Base-by-base conservation (phyloP, 2,888 invertebrate species). In the Pristionchus japonicus region DNA sequence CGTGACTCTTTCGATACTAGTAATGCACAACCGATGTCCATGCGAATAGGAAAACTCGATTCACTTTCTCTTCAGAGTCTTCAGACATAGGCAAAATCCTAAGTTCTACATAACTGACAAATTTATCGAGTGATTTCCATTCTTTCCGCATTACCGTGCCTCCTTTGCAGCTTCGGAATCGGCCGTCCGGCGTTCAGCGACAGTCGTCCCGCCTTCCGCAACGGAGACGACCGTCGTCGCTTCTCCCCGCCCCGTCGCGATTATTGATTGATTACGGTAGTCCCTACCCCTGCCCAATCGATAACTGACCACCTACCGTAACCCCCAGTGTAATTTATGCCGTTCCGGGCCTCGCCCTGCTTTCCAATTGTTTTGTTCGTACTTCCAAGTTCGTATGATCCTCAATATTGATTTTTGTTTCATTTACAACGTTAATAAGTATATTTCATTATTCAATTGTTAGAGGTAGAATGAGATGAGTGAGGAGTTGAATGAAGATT, bases 251-350 rank as follows among this genome's bases (percentile, higher is more conserved):
- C 82, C 52, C 82, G 82, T 52, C 82, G 82, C 43, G 82, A 83
- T 83, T 83, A 83, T 83, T 83, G 52, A 83, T 52, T 23, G 52
- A 52, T 34, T 52, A 83, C 82, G 52, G 82, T 83, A 83, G 52
- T 52, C 82, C 20, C 34, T n/a, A n/a, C n/a, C n/a, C n/a, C n/a
- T n/a, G n/a, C 4, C 77, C 70, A 4, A 74, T 74, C 77, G 77
- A 77, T 43, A 77, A 77, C 43, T 77, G 43, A 77, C 43, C 34
- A 49, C 52, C 34, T 83, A 52, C 82, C 82, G 43, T 80, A 43
- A 7, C 6, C n/a, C 40, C 27, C 23, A 13, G 31, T 77, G 77
- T 77, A 77, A 77, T 77, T 77, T 77, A 77, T 77, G 47, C 77
- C 7, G 37, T 74, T 77, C 17, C 70, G 70, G 70, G 70, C 70